Percentiles rank a stretch among this genome's conserved stretches.
Evolutionary conservation across 2,888 invertebrate genomes (phyloP).

Genomic region (Protonemura montana): DNA sequence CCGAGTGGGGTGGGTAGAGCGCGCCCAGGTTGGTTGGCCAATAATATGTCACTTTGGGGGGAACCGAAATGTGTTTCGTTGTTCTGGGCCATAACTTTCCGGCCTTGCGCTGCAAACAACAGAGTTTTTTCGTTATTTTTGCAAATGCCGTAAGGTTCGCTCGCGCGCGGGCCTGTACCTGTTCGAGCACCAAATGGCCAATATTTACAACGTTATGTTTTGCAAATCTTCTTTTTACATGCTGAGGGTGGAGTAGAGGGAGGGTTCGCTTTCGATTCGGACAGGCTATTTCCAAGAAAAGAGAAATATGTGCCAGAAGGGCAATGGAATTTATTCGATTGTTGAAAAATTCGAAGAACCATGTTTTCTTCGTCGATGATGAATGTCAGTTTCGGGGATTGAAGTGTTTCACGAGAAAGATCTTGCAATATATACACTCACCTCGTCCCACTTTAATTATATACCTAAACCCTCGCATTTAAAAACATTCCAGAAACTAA

Average conservation of each 20-base stretch:
- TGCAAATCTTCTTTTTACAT: constrained; percentile 15
- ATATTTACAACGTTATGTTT: not conserved
- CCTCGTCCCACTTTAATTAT: not conserved
- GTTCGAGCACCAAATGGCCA: not conserved
- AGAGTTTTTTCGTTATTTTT: constrained; percentile 9
- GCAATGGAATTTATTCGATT: not conserved
- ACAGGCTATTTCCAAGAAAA: constrained; percentile 18
- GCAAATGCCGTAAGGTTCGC: not conserved
- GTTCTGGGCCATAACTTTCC: constrained; percentile 16
- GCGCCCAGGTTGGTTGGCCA: not conserved
- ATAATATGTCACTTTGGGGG: constrained; percentile 19
- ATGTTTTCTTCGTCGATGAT: not conserved
- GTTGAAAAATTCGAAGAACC: not conserved
- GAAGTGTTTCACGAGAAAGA: not conserved
- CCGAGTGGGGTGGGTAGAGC: not conserved
- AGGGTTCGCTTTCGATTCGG: constrained; percentile 1
- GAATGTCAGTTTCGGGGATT: not conserved
- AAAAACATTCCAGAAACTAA: not conserved
- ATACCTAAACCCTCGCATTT: not conserved
- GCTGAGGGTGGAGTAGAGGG: constrained; percentile 20
- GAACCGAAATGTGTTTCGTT: constrained; percentile 1
- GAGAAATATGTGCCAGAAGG: not conserved
- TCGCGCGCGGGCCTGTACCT: not conserved
- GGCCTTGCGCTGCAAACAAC: not conserved
- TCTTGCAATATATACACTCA: not conserved